These are phyloP conservation scores for Ametastegia equiseti DNA, from an alignment of 2,888 invertebrate genomes.

Conservation along the genomic window DNA sequence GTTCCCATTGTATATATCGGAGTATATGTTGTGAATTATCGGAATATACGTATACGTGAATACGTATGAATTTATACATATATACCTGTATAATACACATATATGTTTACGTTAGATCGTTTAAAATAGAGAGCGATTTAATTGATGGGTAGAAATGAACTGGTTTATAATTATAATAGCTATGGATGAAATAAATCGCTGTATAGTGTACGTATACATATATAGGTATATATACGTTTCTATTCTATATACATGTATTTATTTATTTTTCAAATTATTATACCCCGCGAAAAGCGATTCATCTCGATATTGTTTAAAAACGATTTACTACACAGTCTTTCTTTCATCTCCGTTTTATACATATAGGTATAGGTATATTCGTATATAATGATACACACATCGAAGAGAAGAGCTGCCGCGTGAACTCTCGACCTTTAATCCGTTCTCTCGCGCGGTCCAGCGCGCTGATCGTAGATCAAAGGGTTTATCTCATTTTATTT, in stretches of 20 bases:
- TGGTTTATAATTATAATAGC: background rate
- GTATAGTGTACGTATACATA: background rate
- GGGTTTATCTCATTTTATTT: background rate
- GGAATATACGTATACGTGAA: background rate
- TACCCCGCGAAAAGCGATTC: background rate
- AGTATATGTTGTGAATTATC: background rate
- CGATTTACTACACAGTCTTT: constrained; percentile 3
- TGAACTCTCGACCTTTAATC: constrained; percentile 29
- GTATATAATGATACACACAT: no score
- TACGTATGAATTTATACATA: background rate
- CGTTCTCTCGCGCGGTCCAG: background rate
- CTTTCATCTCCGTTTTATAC: no score
- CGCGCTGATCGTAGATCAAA: constrained; percentile 9
- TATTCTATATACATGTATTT: background rate
- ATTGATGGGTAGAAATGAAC: background rate
- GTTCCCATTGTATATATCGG: background rate
- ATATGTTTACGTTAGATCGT: no score
- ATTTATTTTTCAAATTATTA: background rate
- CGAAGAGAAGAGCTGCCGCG: background rate
- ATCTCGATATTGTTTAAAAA: background rate
- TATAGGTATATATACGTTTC: background rate
- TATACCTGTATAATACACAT: background rate
- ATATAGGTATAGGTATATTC: no score
- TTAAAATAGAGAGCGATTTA: background rate
- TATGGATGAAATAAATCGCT: background rate